phyloP scores from a whole-genome alignment of 2,797 vertebrate genomes.

The Cossypha polioptera region DNA sequence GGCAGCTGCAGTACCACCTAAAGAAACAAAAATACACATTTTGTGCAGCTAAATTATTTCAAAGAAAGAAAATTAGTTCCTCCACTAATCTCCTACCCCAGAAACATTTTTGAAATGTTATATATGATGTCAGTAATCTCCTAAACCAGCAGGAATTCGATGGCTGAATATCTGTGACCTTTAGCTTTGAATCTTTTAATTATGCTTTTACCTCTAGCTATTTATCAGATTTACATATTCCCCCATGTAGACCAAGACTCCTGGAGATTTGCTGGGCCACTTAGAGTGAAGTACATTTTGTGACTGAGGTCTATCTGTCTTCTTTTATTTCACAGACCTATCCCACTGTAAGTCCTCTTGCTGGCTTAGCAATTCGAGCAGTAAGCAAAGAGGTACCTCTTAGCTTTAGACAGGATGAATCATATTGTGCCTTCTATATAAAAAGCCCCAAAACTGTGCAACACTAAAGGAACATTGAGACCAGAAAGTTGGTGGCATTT shows the following conservation, averaged over 20 bases:
- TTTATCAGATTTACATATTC: constrained; percentile 45
- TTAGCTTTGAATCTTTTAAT: constrained; percentile 44
- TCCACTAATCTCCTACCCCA: neutral
- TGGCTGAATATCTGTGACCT: neutral
- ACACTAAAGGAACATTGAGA: neutral
- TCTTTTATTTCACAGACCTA: neutral
- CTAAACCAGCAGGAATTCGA: constrained; percentile 5
- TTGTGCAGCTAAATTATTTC: constrained; percentile 7
- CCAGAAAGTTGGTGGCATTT: neutral
- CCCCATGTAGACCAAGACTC: neutral
- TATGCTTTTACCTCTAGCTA: constrained; percentile 30
- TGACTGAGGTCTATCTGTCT: neutral
- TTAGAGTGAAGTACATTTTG: neutral
- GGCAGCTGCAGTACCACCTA: neutral
- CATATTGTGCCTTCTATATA: neutral
- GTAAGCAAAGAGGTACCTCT: neutral
- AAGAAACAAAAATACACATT: constrained; percentile 4
- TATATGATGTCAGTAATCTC: constrained; percentile 6
- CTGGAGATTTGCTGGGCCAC: neutral
- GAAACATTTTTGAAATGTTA: constrained; percentile 10
- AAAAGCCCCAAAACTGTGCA: neutral
- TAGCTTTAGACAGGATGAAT: neutral
- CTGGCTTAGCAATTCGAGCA: neutral
- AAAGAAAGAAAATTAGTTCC: neutral
- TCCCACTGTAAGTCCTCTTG: neutral